Base-by-base conservation (phyloP, 2,888 invertebrate species). In the Hirtodrosophila confusa region DNA sequence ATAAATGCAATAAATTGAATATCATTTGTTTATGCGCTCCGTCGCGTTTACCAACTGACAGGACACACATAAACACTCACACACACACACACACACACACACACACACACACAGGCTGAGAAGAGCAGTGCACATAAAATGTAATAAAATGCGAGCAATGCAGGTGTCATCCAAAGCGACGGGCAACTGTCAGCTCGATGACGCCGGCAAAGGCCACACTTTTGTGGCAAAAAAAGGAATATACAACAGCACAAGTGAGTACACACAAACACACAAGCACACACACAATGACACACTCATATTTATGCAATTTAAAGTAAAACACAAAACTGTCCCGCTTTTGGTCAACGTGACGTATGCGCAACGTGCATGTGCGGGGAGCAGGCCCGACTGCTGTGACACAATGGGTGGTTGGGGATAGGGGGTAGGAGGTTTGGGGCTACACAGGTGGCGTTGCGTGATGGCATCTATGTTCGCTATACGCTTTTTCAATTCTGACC, bases 221-320 rank as follows among this genome's bases (percentile, higher is more conserved):
- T 68, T 78, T 88, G 83, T 58, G 86, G 83, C 88, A 79, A 78
- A 86, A 84, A 31, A 31, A 31, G 7, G 3, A 31, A 86, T 78
- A 73, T 69, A 83, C 43, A 83, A 58, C 67, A 67, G 54, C 43
- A 58, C 49, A 68, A 64, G 68, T 51, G 61, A 73, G 56, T 45
- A 58, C 29, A 58, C 48, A 55, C 27, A 12, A 9, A 51, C 62
- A 49, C 33, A 47, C 53, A 60, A 4, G 48, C 23, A 51, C 36
- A 27, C 10, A 23, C 60, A 57, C 50, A 36, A 8, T 5, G 17
- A 29, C 9, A 27, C 45, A 45, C 61, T 62, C 58, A 69, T 82
- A 86, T 83, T 76, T 83, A 84, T 83, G 88, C 83, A 88, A 83
- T 86, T 83, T 88, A 82, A 86, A 88, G 74, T 86, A 86, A 78